phyloP scores from a whole-genome alignment of 2,113 vertebrate genomes.

The Halcyon malimbica region DNA sequence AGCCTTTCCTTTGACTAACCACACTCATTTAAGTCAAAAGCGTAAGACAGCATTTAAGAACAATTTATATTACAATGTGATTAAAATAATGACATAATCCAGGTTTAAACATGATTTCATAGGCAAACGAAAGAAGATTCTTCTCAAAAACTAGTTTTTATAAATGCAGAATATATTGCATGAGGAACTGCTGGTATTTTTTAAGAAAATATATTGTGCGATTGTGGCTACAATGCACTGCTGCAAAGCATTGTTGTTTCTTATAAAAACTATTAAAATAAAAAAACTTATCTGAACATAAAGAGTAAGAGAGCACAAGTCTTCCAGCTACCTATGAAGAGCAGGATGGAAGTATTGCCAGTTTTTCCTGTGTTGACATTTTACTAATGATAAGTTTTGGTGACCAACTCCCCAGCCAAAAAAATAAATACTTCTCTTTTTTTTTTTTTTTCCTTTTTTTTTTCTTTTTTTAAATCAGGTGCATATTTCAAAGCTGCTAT shows the following conservation, averaged over 20 bases:
- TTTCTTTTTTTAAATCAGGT: conserved; percentile 63
- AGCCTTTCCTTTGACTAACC: conserved; percentile 70
- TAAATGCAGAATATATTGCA: conserved; percentile 90
- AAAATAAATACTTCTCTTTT: conserved; percentile 72
- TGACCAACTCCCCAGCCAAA: conserved; percentile 78
- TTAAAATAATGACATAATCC: conserved; percentile 76
- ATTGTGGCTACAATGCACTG: conserved; percentile 84
- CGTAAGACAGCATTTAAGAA: conserved; percentile 76
- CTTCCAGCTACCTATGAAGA: conserved; percentile 66
- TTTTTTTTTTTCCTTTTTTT: neutral
- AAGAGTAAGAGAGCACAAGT: conserved; percentile 69
- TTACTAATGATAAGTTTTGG: conserved; percentile 70
- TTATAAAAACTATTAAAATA: conserved; percentile 73
- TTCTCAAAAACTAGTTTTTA: conserved; percentile 92
- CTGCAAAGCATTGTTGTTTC: conserved; percentile 79
- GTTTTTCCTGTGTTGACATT: conserved; percentile 70
- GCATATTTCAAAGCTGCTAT: conserved; percentile 78
- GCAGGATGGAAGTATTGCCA: conserved; percentile 72
- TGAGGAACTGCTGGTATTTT: conserved; percentile 87
- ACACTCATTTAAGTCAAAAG: conserved; percentile 76
- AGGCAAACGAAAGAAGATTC: conserved; percentile 73
- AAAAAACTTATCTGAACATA: conserved; percentile 66
- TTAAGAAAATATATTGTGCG: conserved; percentile 91
- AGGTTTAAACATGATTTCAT: conserved; percentile 81
- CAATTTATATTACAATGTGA: conserved; percentile 70